Conservation (phyloP, 2,113 vertebrate species). For the Tyto alba region DNA sequence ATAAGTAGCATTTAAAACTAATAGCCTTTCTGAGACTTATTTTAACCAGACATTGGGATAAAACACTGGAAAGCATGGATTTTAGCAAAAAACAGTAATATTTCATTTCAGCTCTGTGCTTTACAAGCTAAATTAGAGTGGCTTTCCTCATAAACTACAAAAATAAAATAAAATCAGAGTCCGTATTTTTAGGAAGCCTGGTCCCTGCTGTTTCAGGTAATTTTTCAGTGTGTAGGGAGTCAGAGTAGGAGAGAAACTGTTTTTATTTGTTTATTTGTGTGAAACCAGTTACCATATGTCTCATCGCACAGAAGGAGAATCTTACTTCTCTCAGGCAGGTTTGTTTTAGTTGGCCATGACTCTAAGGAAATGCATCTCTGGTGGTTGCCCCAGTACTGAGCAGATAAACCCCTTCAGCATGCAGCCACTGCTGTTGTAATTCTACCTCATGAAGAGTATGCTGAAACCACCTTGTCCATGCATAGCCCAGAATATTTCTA, state of each 20-base stretch:
- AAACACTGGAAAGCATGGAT: not conserved
- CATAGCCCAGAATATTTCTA: not conserved
- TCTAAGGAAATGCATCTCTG: not conserved
- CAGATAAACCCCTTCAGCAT: not conserved
- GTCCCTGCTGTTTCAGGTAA: not conserved
- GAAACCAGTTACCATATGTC: not conserved
- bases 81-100: not conserved
- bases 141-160: not conserved
- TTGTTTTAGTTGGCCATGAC: not conserved
- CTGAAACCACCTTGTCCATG: not conserved
- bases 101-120: not conserved
- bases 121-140: not conserved
- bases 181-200: not conserved
- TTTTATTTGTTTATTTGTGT: not conserved
- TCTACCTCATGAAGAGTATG: not conserved
- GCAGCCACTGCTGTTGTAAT: not conserved
- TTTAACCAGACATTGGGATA: not conserved
- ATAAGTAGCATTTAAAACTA: not conserved
- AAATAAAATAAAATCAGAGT: not conserved
- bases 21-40: not conserved
- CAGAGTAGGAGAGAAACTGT: not conserved
- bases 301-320: not conserved
- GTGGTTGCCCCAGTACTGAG: not conserved
- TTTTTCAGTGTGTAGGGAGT: not conserved
- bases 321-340: not conserved